A percentile compares a stretch with the other conserved stretches of the same genome.
These are phyloP conservation scores for Zhuqinia jingwanae DNA, from an alignment of 2,888 invertebrate species.

Conservation along the genomic window DNA sequence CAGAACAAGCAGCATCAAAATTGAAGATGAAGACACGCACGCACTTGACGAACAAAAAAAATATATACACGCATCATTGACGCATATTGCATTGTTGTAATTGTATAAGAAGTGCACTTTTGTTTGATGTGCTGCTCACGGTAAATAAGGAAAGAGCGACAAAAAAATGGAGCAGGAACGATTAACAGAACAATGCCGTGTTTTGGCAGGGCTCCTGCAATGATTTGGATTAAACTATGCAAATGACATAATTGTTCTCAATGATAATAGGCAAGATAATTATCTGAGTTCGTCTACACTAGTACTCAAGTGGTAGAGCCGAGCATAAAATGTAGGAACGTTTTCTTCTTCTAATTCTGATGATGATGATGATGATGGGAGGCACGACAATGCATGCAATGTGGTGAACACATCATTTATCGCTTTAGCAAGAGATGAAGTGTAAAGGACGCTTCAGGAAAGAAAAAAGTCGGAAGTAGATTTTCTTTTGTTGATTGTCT, in stretches of 20 bases:
- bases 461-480: constrained; percentile 46
- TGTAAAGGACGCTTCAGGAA: constrained; percentile 20
- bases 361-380: not conserved
- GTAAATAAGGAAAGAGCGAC: constrained; percentile 11
- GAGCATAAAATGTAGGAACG: not conserved
- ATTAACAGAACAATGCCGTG: constrained; percentile 63
- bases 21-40: constrained; percentile 39
- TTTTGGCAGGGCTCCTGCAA: constrained; percentile 70
- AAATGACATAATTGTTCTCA: constrained; percentile 72
- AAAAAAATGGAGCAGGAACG: constrained; percentile 45
- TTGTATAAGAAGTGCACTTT: not conserved
- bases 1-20: not conserved
- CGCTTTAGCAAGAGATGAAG: too few species aligned
- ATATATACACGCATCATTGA: constrained; percentile 39
- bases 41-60: not conserved
- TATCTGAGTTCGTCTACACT: constrained; percentile 42
- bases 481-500: not conserved
- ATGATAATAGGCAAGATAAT: constrained; percentile 71
- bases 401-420: too few species aligned
- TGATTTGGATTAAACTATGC: constrained; percentile 72
- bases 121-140: constrained; percentile 8
- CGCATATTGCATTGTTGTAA: constrained; percentile 40
- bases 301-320: constrained; percentile 24
- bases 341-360: too few species aligned
- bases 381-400: constrained; percentile 5